These are phyloP conservation scores for Oncopodura yosiiana DNA, from an alignment of 1,140 invertebrate genomes.

Conservation along the genomic window DNA sequence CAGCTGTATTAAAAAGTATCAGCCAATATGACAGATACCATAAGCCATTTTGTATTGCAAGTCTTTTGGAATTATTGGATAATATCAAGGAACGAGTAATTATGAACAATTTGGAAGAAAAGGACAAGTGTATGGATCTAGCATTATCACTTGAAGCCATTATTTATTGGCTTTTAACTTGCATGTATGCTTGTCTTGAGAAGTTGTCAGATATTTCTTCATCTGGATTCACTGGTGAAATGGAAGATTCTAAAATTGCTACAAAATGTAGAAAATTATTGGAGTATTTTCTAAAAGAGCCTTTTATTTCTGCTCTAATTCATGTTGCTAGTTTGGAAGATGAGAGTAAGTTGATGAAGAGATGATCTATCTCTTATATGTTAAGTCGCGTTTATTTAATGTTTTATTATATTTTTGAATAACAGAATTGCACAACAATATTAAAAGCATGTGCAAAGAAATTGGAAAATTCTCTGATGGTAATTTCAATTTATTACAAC, in stretches of 20 bases:
- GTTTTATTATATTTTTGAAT: conserved; percentile 14
- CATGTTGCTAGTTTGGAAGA: conserved; percentile 43
- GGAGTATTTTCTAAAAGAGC: conserved; percentile 38
- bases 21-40: conserved; percentile 79
- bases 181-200: conserved; percentile 53
- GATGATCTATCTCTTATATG: background rate
- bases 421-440: too few species aligned
- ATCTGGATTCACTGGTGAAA: conserved; percentile 21
- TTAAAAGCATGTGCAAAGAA: conserved; percentile 29
- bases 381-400: background rate
- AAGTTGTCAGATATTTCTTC: conserved; percentile 33
- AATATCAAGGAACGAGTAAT: conserved; percentile 57
- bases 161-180: conserved; percentile 64
- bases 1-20: conserved; percentile 74
- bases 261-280: conserved; percentile 40
- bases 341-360: conserved; percentile 29
- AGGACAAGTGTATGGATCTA: conserved; percentile 66
- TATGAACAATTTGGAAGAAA: conserved; percentile 49
- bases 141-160: conserved; percentile 63
- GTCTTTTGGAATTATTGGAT: conserved; percentile 74
- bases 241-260: conserved; percentile 40
- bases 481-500: conserved; percentile 8
- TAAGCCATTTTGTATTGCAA: conserved; percentile 77
- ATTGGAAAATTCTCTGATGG: conserved; percentile 30
- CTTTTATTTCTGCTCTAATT: conserved; percentile 40